Evolutionary conservation across 2,888 invertebrate genomes (phyloP), one percentile per base, ranked within the genome.

Genomic region (Dasysyrphus tricinctus): DNA sequence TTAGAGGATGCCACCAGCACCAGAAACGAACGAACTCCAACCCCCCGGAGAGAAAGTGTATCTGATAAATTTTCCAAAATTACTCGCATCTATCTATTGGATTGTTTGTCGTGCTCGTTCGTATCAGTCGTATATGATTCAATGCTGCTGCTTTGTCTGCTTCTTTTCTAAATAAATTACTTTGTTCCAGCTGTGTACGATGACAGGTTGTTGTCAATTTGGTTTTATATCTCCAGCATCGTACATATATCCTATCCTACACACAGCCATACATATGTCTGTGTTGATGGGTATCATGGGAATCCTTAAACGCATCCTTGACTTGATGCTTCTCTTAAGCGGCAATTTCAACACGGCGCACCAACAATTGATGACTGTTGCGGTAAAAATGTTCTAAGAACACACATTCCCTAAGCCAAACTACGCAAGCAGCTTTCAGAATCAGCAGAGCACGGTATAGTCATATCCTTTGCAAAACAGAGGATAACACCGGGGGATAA

Each of bases 291-390:
- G 69, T 74, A 34, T 65, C 61, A 57, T 61, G 37, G 44, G 56
- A 69, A 83, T 83, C 49, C 80, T 73, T 85, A 77, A 80, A 80
- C 80, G 84, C 80, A 85, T 80, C 80, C 84, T 77, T 80, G 80
- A 72, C 72, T 59, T 69, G 32, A 51, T 47, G 34, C 51, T 51
- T 37, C 67, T 65, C 51, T 59, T 59, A 73, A 77, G 67, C 77
- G 78, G 61, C 54, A 54, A 67, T 63, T 74, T 78, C 67, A 78
- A 78, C 73, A 83, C 69, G n/a, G 24, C 34, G 12, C 67, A 6
- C 37, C n/a, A 6, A 57, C 49, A 61, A 42, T 37, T 49, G 37
- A 51, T 44, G 11, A 9, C 14, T 61, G 34, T 24, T 78, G 79
- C 34, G 67, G 79, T 70, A 61, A 63, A 44, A 57, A 9, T 47